Percentiles rank a stretch among this genome's conserved stretches.
Conservation (phyloP, 2,113 vertebrate genomes). For the Pelvicachromis taeniatus region DNA sequence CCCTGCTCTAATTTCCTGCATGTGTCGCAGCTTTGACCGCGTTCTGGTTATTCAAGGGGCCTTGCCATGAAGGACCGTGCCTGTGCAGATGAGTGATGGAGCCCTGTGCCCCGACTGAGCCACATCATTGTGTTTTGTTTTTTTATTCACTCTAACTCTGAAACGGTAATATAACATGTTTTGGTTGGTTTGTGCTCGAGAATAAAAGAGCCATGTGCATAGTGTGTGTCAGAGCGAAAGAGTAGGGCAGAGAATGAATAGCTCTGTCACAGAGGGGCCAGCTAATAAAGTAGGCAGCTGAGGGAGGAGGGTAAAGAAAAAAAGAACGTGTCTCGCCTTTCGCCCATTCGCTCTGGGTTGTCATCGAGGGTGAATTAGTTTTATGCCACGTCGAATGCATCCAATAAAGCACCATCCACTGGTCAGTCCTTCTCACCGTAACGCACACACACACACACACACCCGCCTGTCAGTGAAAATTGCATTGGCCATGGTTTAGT, state of each 20-base stretch:
- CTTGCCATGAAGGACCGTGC: constrained; percentile 33
- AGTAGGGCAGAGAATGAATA: constrained; percentile 46
- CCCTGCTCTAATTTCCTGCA: constrained; percentile 7
- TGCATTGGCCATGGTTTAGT: constrained; percentile 57
- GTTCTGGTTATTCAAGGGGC: constrained; percentile 9
- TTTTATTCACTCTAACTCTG: constrained; percentile 59
- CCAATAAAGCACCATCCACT: constrained; percentile 53
- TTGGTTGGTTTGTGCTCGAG: constrained; percentile 11
- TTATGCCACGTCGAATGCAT: constrained; percentile 40
- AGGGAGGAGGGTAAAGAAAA: not conserved
- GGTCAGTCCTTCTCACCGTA: not conserved
- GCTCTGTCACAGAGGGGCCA: constrained; percentile 44
- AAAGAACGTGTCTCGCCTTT: constrained; percentile 65
- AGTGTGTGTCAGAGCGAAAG: constrained; percentile 31
- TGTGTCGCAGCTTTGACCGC: not conserved
- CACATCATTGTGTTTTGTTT: not conserved
- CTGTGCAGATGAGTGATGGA: constrained; percentile 35
- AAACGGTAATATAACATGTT: constrained; percentile 52
- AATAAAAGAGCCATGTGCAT: not conserved
- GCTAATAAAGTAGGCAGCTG: constrained; percentile 61
- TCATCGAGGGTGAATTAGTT: constrained; percentile 72
- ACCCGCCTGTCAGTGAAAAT: constrained; percentile 44
- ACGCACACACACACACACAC: not conserved
- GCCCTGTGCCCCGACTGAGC: constrained; percentile 6
- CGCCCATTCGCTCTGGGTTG: constrained; percentile 45